Percentiles rank a stretch among this genome's conserved stretches.
phyloP scores from a whole-genome alignment of 1,140 invertebrate genomes.

The Drosophila rhopaloa region DNA sequence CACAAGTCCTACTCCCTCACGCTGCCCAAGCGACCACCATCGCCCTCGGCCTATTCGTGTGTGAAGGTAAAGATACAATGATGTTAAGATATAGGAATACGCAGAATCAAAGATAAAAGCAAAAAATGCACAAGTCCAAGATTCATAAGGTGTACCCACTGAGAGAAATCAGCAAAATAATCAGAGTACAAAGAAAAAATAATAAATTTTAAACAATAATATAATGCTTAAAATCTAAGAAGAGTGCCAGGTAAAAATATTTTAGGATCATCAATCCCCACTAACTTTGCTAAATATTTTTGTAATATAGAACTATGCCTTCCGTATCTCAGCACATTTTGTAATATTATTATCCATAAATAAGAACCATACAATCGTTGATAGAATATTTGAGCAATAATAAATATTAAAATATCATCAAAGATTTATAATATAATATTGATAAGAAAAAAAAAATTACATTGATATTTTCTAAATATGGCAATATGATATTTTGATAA shows the following conservation, averaged over 20 bases:
- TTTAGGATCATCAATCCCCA: too few species aligned
- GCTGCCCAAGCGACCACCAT: constrained; percentile 75
- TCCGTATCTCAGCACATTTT: too few species aligned
- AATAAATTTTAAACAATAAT: too few species aligned
- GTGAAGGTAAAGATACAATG: constrained; percentile 58
- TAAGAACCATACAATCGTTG: too few species aligned
- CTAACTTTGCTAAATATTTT: too few species aligned
- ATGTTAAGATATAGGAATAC: not conserved
- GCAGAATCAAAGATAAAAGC: not conserved
- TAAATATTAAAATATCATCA: too few species aligned
- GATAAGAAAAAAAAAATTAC: not conserved
- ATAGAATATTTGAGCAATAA: too few species aligned
- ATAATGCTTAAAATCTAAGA: too few species aligned
- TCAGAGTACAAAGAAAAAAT: too few species aligned
- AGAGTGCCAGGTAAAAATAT: too few species aligned
- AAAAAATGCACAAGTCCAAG: not conserved
- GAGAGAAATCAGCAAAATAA: not conserved
- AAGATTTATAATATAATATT: not conserved
- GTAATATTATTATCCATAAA: too few species aligned
- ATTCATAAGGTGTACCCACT: not conserved
- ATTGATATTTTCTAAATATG: not conserved
- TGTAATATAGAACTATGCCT: too few species aligned
- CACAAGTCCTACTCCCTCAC: constrained; percentile 84
- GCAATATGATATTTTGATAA: not conserved
- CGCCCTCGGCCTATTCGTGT: constrained; percentile 66